phyloP scores from a whole-genome alignment of 2,888 invertebrate species.

The Craniophora ligustri region DNA sequence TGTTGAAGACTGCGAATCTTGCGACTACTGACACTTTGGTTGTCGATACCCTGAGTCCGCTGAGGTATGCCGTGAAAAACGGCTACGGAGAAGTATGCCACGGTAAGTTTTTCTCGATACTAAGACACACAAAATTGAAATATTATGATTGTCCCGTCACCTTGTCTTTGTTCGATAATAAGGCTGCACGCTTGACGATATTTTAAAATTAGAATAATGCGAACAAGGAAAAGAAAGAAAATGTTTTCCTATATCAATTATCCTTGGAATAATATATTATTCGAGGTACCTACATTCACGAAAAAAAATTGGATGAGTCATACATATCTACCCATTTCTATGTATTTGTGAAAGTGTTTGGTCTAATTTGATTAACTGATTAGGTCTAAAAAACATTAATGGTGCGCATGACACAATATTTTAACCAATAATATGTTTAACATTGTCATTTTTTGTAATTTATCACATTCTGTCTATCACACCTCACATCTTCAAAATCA shows the following conservation, averaged over 20 bases:
- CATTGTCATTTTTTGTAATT: too few species aligned
- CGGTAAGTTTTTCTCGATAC: constrained; percentile 61
- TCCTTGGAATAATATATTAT: not conserved
- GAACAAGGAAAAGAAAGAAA: not conserved
- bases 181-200: constrained; percentile 14
- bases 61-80: constrained; percentile 71
- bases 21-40: constrained; percentile 61
- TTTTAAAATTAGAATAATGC: constrained; percentile 24
- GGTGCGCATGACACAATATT: too few species aligned
- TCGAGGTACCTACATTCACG: too few species aligned
- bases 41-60: constrained; percentile 73
- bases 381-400: constrained; percentile 1
- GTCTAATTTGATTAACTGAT: constrained; percentile 23
- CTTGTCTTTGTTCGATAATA: constrained; percentile 36
- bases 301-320: constrained; percentile 41
- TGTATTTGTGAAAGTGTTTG: constrained; percentile 48
- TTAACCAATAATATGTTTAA: too few species aligned
- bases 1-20: constrained; percentile 65
- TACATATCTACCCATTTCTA: constrained; percentile 48
- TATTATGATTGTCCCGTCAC: constrained; percentile 39
- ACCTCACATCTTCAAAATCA: too few species aligned
- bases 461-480: too few species aligned
- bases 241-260: not conserved
- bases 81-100: constrained; percentile 73
- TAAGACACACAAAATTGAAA: constrained; percentile 32